These are phyloP conservation scores for Menidia beryllina DNA, from an alignment of 2,113 vertebrate genomes.

Conservation along the genomic window DNA sequence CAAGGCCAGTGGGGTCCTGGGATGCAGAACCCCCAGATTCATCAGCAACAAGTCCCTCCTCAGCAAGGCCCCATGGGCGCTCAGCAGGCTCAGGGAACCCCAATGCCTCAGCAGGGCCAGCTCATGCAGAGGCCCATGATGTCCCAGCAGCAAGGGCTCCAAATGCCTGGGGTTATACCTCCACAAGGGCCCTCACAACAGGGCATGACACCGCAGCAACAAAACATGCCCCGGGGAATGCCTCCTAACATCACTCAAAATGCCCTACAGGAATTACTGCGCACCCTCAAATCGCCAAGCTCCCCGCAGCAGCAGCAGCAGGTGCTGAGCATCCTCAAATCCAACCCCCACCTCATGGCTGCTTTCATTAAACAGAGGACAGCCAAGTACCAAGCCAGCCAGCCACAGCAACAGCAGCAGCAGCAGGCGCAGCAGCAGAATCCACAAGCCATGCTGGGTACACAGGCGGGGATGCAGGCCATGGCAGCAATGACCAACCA, in stretches of 20 bases:
- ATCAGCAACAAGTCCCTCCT: slow-evolving; percentile 80
- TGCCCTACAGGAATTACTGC: slow-evolving; percentile 93
- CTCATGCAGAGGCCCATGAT: slow-evolving; percentile 90
- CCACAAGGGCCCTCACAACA: slow-evolving; percentile 80
- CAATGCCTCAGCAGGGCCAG: slow-evolving; percentile 68
- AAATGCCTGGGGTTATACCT: slow-evolving; percentile 74
- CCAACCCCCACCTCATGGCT: slow-evolving; percentile 98
- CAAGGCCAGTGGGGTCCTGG: slow-evolving; percentile 88
- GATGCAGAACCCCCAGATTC: slow-evolving; percentile 76
- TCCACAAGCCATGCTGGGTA: slow-evolving; percentile 83
- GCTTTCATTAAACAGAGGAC: slow-evolving; percentile 99
- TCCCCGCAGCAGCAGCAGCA: slow-evolving; percentile 98
- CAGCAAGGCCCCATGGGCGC: slow-evolving; percentile 77
- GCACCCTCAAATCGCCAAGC: slow-evolving; percentile 95
- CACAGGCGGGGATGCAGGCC: slow-evolving; percentile 87
- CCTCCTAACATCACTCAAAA: slow-evolving; percentile 91
- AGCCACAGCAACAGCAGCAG: slow-evolving; percentile 86
- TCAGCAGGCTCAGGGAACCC: slow-evolving; percentile 72
- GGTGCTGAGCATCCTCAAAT: slow-evolving; percentile 97
- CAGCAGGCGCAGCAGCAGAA: slow-evolving; percentile 80
- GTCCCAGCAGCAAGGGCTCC: slow-evolving; percentile 76
- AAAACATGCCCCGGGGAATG: slow-evolving; percentile 75
- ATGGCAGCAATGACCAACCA: slow-evolving; percentile 84
- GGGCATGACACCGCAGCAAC: slow-evolving; percentile 87
- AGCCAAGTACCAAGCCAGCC: slow-evolving; percentile 96